Percentiles rank a stretch among this genome's conserved stretches.
Evolutionary conservation across 2,888 invertebrate species (phyloP).

Genomic region (Conus canariensis): DNA sequence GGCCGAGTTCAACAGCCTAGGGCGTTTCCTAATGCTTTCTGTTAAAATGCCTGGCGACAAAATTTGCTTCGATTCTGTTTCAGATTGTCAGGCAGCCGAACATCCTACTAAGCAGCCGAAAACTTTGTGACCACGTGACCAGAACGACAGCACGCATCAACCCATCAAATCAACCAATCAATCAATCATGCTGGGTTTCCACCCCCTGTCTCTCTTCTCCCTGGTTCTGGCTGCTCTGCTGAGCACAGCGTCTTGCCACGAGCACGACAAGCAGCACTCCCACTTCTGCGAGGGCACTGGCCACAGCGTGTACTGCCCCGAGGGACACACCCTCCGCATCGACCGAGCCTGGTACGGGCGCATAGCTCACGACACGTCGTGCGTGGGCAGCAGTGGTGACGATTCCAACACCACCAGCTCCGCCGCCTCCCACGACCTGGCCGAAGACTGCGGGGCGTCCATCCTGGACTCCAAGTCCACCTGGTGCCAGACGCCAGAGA

Average conservation of each 20-base stretch:
- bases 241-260: background rate
- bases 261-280: slow-evolving; percentile 15
- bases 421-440: background rate
- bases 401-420: background rate
- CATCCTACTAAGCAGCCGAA: background rate
- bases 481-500: background rate
- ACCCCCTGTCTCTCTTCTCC: background rate
- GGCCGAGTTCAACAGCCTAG: too few relatives aligned
- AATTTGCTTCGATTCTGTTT: too few relatives aligned
- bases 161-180: background rate
- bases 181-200: background rate
- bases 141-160: background rate
- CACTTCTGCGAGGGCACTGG: slow-evolving; percentile 31
- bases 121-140: background rate
- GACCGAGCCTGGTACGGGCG: slow-evolving; percentile 31
- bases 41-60: too few relatives aligned
- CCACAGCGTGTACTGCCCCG: slow-evolving; percentile 15
- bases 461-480: background rate
- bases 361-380: background rate
- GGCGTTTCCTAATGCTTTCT: too few relatives aligned
- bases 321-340: background rate
- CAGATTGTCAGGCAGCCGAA: too few relatives aligned
- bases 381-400: background rate
- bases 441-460: slow-evolving; percentile 23
- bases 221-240: background rate